Conservation (phyloP, 2,113 vertebrate species). For the Macrotus californicus region DNA sequence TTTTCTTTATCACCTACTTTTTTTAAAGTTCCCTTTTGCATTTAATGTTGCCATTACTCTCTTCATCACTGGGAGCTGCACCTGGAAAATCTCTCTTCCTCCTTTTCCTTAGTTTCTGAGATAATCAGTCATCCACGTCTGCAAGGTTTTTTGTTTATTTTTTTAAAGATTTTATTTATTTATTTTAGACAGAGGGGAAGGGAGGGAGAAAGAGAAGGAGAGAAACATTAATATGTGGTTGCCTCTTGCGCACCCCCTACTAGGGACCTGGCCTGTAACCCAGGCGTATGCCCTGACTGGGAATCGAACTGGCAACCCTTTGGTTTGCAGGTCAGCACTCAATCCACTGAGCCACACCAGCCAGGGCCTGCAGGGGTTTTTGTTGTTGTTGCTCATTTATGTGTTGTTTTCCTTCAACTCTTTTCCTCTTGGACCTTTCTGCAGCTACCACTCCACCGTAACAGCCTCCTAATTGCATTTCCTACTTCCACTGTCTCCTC, state of each 20-base stretch:
- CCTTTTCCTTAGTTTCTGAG: neutral
- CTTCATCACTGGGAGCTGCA: neutral
- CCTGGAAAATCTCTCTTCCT: neutral
- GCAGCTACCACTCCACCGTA: neutral
- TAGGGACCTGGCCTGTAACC: no score
- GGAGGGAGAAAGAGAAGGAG: no score
- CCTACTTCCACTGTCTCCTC: neutral
- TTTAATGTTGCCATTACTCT: neutral
- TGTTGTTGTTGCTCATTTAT: neutral
- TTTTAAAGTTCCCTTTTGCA: neutral
- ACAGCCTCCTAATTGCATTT: neutral
- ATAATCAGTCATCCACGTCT: neutral
- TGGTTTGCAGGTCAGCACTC: no score
- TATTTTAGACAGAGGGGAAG: no score
- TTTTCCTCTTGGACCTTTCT: slow-evolving; percentile 8
- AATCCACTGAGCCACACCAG: no score
- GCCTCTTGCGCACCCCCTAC: no score
- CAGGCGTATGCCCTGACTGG: no score
- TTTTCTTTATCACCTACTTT: neutral
- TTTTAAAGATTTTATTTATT: no score
- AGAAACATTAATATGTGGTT: no score
- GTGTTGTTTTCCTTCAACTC: neutral
- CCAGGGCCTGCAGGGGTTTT: neutral
- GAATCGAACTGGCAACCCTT: no score
- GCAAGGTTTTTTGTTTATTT: no score